Evolutionary conservation across 1,140 invertebrate genomes (phyloP).

Genomic region (Neuroterus valhalla): DNA sequence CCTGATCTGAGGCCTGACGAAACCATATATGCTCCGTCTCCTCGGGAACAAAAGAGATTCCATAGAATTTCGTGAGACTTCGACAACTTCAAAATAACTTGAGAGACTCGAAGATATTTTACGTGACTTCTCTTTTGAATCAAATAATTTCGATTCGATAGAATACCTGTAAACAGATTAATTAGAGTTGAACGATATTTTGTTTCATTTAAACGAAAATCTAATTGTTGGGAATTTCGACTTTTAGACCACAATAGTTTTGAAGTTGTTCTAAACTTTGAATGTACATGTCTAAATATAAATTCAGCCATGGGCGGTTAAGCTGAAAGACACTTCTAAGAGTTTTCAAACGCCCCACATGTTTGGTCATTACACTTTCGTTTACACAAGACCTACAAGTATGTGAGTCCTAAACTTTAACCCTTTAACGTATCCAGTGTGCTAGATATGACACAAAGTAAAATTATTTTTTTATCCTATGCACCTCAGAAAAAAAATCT

Average conservation of each 20-base stretch:
- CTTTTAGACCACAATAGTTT: neutral
- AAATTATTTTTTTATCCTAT: neutral
- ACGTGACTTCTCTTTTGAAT: too few species aligned
- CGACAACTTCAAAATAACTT: too few species aligned
- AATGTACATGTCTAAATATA: conserved; percentile 4
- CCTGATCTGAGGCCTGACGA: too few species aligned
- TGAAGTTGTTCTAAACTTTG: neutral
- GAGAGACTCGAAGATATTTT: too few species aligned
- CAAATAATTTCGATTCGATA: too few species aligned
- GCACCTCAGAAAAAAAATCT: neutral
- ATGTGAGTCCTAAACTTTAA: neutral
- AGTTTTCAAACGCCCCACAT: conserved; percentile 23
- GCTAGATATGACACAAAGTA: neutral
- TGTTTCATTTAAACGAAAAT: too few species aligned
- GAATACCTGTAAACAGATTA: too few species aligned
- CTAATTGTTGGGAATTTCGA: too few species aligned
- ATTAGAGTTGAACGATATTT: too few species aligned
- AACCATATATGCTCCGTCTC: too few species aligned
- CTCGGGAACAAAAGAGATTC: too few species aligned
- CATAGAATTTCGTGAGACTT: too few species aligned
- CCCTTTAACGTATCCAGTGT: conserved; percentile 1
- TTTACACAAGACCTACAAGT: conserved; percentile 9
- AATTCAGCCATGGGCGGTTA: conserved; percentile 16
- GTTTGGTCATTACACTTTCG: conserved; percentile 27
- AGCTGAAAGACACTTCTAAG: conserved; percentile 18